Conservation (phyloP, 2,113 vertebrate species). For the Macroglossus sobrinus region DNA sequence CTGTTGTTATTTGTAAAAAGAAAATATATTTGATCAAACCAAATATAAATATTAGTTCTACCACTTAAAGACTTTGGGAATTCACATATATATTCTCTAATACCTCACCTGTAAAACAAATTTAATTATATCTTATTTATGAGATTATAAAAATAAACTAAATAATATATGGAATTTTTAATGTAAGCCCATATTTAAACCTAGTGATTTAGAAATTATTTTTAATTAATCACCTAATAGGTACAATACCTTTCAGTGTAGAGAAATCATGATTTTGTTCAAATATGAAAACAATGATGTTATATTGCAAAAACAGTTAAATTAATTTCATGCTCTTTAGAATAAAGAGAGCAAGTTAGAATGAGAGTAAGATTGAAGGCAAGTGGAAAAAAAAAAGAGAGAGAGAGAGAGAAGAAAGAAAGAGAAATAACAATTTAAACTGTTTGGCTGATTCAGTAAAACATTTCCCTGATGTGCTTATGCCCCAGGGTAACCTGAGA, state of each 20-base stretch:
- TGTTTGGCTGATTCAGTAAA: background rate
- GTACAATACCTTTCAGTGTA: background rate
- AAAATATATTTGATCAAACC: background rate
- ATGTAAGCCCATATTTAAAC: background rate
- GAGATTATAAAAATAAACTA: background rate
- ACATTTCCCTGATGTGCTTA: rapidly evolving
- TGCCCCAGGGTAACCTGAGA: too few species aligned
- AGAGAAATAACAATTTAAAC: background rate
- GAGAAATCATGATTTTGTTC: background rate
- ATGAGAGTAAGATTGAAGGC: background rate
- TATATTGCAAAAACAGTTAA: background rate
- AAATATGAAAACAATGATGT: background rate
- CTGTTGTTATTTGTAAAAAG: background rate
- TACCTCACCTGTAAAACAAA: background rate
- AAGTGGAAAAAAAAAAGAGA: background rate
- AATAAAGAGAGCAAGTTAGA: background rate
- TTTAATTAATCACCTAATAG: background rate
- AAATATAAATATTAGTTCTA: background rate
- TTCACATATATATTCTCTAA: background rate
- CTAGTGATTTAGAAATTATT: background rate
- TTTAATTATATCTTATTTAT: background rate
- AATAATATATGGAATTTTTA: background rate
- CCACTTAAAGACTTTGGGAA: background rate
- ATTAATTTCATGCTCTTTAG: background rate
- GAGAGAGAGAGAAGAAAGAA: background rate